Conservation (phyloP, 2,888 invertebrate genomes). For the Opisthograptis luteolata region DNA sequence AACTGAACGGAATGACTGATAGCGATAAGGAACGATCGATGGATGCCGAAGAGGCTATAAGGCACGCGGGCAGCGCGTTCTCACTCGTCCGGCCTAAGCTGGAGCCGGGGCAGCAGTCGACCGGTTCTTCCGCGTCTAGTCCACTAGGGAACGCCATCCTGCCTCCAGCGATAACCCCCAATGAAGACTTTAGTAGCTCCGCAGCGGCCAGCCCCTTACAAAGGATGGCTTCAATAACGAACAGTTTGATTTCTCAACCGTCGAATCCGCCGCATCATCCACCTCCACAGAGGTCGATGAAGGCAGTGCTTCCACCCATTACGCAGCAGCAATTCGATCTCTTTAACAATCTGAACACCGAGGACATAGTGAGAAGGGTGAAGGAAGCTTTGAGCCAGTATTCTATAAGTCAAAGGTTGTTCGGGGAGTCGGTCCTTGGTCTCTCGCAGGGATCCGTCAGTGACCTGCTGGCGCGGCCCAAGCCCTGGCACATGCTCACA, state of each 20-base stretch:
- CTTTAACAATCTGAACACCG: constrained; percentile 98
- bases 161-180: constrained; percentile 92
- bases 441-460: constrained; percentile 98
- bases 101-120: constrained; percentile 90
- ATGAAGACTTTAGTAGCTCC: constrained; percentile 90
- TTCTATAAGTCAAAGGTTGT: constrained; percentile 98
- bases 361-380: constrained; percentile 98
- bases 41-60: constrained; percentile 87
- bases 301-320: constrained; percentile 98
- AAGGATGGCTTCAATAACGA: constrained; percentile 99
- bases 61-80: constrained; percentile 93
- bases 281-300: constrained; percentile 93
- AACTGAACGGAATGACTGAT: constrained; percentile 87
- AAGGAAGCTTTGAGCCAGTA: constrained; percentile 97
- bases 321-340: constrained; percentile 99
- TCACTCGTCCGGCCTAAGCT: constrained; percentile 94
- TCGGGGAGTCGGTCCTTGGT: constrained; percentile 99
- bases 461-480: constrained; percentile 97
- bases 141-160: constrained; percentile 93
- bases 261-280: constrained; percentile 93
- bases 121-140: constrained; percentile 92
- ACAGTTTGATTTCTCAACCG: constrained; percentile 96
- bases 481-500: constrained; percentile 99
- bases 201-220: constrained; percentile 97
- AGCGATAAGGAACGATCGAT: constrained; percentile 87